phyloP scores from a whole-genome alignment of 2,888 invertebrate species.

The Phania funesta region DNA sequence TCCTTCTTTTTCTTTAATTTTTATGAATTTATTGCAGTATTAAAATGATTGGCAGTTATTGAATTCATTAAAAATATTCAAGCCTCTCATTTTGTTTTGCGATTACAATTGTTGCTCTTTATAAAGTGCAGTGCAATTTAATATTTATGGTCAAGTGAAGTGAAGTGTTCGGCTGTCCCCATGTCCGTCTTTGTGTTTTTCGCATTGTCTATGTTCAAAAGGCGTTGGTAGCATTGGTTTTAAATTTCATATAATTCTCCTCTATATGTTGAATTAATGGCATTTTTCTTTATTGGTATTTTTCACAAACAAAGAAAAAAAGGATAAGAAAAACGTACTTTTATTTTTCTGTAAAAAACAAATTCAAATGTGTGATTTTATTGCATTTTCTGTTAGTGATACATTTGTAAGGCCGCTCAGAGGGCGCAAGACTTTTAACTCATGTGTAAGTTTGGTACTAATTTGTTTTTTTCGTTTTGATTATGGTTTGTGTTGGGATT shows the following conservation, averaged over 20 bases:
- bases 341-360: background rate
- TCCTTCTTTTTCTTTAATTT: slow-evolving; percentile 7
- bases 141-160: slow-evolving; percentile 59
- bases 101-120: slow-evolving; percentile 12
- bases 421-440: slow-evolving; percentile 12
- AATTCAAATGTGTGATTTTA: slow-evolving; percentile 62
- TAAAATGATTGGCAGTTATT: slow-evolving; percentile 62
- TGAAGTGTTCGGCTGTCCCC: slow-evolving; percentile 23
- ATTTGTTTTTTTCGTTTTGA: background rate
- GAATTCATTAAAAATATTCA: slow-evolving; percentile 32
- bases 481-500: background rate
- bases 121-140: slow-evolving; percentile 58
- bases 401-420: slow-evolving; percentile 16
- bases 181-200: slow-evolving; percentile 7
- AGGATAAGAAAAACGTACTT: background rate
- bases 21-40: slow-evolving; percentile 11
- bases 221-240: slow-evolving; percentile 61
- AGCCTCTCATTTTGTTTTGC: slow-evolving; percentile 34
- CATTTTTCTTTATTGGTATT: slow-evolving; percentile 29
- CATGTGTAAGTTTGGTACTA: slow-evolving; percentile 25
- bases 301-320: background rate
- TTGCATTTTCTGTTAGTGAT: slow-evolving; percentile 23
- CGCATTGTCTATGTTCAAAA: slow-evolving; percentile 29
- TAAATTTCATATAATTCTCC: slow-evolving; percentile 56
- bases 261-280: slow-evolving; percentile 45